A percentile compares a stretch with the other conserved stretches of the same genome.
Evolutionary conservation across 1,140 invertebrate species (phyloP).

Genomic region (Bradysia coprophila): DNA sequence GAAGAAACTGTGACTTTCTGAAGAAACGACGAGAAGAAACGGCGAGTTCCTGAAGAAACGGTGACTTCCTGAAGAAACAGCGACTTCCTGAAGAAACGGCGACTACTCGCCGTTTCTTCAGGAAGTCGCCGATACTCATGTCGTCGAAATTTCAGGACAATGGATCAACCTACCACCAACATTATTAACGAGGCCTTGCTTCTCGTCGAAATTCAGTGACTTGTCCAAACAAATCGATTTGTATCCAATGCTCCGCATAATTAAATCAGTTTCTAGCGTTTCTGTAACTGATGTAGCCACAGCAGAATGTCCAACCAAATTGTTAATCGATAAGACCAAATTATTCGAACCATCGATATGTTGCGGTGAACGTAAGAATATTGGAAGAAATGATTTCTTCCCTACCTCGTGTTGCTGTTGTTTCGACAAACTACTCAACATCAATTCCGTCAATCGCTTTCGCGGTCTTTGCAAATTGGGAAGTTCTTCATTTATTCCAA

Average conservation of each 20-base stretch:
- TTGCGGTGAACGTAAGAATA: slow-evolving; percentile 40
- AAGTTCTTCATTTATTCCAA: slow-evolving; percentile 25
- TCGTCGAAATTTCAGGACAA: too few relatives aligned
- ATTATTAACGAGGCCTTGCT: slow-evolving; percentile 49
- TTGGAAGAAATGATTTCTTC: slow-evolving; percentile 47
- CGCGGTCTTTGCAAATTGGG: slow-evolving; percentile 50
- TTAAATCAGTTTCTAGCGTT: slow-evolving; percentile 43
- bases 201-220: slow-evolving; percentile 54
- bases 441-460: slow-evolving; percentile 72
- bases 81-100: too few relatives aligned
- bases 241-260: slow-evolving; percentile 75
- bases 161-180: slow-evolving; percentile 30
- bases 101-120: too few relatives aligned
- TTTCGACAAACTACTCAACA: slow-evolving; percentile 47
- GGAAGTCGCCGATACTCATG: too few relatives aligned
- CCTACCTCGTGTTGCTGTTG: slow-evolving; percentile 8
- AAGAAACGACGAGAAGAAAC: too few relatives aligned
- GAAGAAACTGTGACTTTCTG: too few relatives aligned
- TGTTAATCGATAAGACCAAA: slow-evolving; percentile 35
- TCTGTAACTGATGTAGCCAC: slow-evolving; percentile 38
- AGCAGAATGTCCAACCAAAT: slow-evolving; percentile 40
- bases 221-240: slow-evolving; percentile 49
- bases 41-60: too few relatives aligned
- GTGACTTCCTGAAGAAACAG: too few relatives aligned
- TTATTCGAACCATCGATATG: slow-evolving; percentile 1